Base-by-base conservation (phyloP, 2,888 invertebrate species). In the Acanthacorydalis orientalis region DNA sequence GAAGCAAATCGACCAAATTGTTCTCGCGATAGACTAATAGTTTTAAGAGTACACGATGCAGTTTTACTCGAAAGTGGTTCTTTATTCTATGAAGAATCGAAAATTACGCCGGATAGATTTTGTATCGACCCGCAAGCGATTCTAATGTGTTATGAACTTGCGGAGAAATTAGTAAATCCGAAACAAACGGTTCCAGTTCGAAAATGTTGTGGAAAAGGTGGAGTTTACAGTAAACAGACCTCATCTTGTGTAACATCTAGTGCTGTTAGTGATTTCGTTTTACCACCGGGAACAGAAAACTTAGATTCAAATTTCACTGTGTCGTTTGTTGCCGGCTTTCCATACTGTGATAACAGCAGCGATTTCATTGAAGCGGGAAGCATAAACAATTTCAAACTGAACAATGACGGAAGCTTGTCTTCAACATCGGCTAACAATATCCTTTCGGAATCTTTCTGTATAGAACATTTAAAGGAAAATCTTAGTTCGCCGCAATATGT, bases 171-270 rank as follows among this genome's bases (percentile, higher is more conserved):
- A 46, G 56, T 54, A 31, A 56, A 56, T 42, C 55, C 57, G 6
- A 62, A 60, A 3, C 64, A 64, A 53, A 61, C 65, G 47, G 59
- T 59, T 57, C 67, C 57, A 53, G 60, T 74, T 37, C 68, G 71
- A 58, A 83, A 84, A 63, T 88, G 88, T 59, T 88, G 88, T 61
- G 79, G 79, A 3, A 68, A 69, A 45, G 69, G 73, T 44, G 76
- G 74, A 8, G 73, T 71, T 45, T 84, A 75, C 56, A 75, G 73
- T 60, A 76, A 73, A 60, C 67, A 57, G 49, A 69, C 64, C 57
- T 68, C 59, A 60, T 72, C 68, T 53, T 77, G 70, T 61, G 64
- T 60, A 54, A 58, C 53, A 50, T 54, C 59, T 54, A 55, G 67
- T 60, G 51, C 55, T 41, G 60, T 54, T 33, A 67, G 68, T 57